Percentiles rank a stretch among this genome's conserved stretches.
Conservation (phyloP, 2,797 vertebrate genomes). For the Micromesistius poutassou region DNA sequence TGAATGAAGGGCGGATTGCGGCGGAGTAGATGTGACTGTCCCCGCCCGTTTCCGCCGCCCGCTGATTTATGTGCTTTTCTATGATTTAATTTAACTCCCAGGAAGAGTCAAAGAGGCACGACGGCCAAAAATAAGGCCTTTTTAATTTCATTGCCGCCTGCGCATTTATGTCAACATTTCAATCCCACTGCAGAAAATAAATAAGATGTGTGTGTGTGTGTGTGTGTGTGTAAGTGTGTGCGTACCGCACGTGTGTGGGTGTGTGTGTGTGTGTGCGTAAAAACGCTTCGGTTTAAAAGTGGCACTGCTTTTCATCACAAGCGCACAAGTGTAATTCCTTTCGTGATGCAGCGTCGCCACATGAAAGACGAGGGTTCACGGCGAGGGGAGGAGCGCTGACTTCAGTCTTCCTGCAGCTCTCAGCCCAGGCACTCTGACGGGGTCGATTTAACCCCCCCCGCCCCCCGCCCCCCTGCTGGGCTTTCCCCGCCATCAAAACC, state of each 20-base stretch:
- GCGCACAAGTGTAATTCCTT: slow-evolving; percentile 46
- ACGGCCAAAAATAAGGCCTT: slow-evolving; percentile 67
- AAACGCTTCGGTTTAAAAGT: slow-evolving; percentile 24
- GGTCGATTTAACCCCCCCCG: neutral
- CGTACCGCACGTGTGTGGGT: neutral
- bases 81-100: slow-evolving; percentile 78
- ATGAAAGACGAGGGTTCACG: slow-evolving; percentile 37
- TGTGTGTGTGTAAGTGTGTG: neutral
- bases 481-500: neutral
- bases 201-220: neutral
- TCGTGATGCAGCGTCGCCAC: slow-evolving; percentile 41
- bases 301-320: slow-evolving; percentile 30
- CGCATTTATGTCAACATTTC: slow-evolving; percentile 64
- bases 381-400: slow-evolving; percentile 7
- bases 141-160: slow-evolving; percentile 70
- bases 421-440: neutral
- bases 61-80: slow-evolving; percentile 83
- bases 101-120: slow-evolving; percentile 68
- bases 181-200: slow-evolving; percentile 22
- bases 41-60: slow-evolving; percentile 63
- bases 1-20: slow-evolving; percentile 81
- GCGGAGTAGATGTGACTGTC: slow-evolving; percentile 78
- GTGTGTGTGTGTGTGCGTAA: neutral
- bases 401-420: neutral
- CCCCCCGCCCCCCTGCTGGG: neutral